These are phyloP conservation scores for Phaethornis superciliosus DNA, from an alignment of 2,113 vertebrate genomes.

Conservation along the genomic window DNA sequence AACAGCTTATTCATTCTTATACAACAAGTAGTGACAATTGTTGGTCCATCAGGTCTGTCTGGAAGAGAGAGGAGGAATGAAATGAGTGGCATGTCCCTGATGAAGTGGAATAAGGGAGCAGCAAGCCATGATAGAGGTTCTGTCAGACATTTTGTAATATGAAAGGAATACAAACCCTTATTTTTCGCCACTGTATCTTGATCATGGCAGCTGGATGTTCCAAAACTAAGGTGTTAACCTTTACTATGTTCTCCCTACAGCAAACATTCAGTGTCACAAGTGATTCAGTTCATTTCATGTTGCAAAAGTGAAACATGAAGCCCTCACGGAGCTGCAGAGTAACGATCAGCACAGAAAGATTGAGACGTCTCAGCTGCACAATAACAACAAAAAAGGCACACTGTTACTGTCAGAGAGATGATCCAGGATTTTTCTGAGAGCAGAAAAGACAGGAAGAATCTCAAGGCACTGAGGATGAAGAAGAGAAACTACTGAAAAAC, in stretches of 20 bases:
- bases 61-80: background rate
- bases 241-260: background rate
- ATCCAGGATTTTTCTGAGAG: background rate
- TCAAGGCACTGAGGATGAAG: background rate
- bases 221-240: background rate
- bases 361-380: background rate
- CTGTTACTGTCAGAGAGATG: background rate
- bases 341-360: background rate
- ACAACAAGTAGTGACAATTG: background rate
- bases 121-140: background rate
- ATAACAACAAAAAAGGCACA: background rate
- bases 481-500: background rate
- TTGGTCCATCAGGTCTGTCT: background rate
- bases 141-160: background rate
- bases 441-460: background rate
- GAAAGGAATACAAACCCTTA: background rate
- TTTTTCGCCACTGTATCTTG: background rate
- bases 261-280: background rate
- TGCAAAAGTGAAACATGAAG: background rate
- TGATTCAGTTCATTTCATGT: background rate
- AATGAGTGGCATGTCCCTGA: background rate
- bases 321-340: background rate
- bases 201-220: background rate
- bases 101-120: background rate
- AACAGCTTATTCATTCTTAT: background rate